These are phyloP conservation scores for Fulmarus glacialis DNA, from an alignment of 2,113 vertebrate species.

Conservation along the genomic window DNA sequence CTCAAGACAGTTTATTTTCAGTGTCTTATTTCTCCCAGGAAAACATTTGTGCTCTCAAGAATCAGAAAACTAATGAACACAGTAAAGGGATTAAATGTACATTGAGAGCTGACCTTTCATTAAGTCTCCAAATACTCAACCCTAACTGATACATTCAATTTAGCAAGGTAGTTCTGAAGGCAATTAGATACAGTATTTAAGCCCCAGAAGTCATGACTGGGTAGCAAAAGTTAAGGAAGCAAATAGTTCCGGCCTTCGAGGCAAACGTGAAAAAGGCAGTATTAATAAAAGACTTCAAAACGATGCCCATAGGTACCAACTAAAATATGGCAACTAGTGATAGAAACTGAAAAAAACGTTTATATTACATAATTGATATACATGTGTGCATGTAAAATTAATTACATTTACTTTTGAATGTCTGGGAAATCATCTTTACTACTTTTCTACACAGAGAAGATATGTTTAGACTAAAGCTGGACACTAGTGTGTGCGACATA, in stretches of 20 bases:
- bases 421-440: neutral
- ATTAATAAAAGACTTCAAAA: neutral
- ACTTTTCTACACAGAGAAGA: neutral
- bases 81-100: neutral
- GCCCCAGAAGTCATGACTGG: neutral
- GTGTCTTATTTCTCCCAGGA: neutral
- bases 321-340: neutral
- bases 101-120: neutral
- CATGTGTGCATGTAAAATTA: neutral
- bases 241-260: neutral
- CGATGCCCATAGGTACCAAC: neutral
- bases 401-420: neutral
- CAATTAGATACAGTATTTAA: neutral
- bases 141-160: neutral
- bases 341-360: neutral
- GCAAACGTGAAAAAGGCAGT: neutral
- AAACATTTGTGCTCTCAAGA: neutral
- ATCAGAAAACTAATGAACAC: neutral
- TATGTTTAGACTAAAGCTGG: neutral
- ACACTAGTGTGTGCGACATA: neutral
- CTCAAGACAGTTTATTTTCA: neutral
- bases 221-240: neutral
- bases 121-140: neutral
- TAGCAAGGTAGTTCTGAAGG: neutral
- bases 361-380: too few relatives aligned